Evolutionary conservation across 2,113 vertebrate species (phyloP), one percentile per base, ranked within the genome.

Genomic region (Barbus barbus): DNA sequence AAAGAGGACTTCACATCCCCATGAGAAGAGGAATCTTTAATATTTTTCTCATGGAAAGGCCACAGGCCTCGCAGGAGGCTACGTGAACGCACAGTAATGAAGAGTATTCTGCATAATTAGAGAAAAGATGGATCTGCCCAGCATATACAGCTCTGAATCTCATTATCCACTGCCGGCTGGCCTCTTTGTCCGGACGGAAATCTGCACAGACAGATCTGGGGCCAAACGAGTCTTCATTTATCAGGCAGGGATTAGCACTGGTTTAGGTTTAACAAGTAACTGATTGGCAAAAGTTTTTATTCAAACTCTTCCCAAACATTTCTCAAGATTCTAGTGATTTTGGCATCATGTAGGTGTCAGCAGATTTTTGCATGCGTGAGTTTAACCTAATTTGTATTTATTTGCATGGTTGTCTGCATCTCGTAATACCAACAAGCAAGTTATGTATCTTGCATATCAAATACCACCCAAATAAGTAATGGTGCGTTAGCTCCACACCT

Each of bases 91-190:
- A 67, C 14, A 28, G 26, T 69, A 81, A 81, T 81, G 61, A 81
- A 69, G 79, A 51, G 5, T 36, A 51, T 81, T 67, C 63, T 14
- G 79, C 63, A 81, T 69, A 81, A 81, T 81, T 81, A 81, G 26
- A 46, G 41, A 69, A 69, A 81, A 81, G 63, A 81, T 81, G 60
- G 61, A 36, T 69, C 63, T 69, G 61, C 41, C 18, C 18, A 31
- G 60, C 63, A 80, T 65, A 48, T 65, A 48, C 78, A 61, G 38
- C 60, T 20, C 79, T 53, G 79, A 48, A 81, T 69, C 79, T 69
- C 63, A 81, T 81, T 81, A 81, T 31, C 63, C 11, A 53, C 24
- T 46, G 36, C 56, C 36, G 36, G 38, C 58, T 63, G 58, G 77
- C 24, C 26, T 75, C 73, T 31, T 48, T 51, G 44, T 63, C 58